Conservation (phyloP, 2,113 vertebrate genomes). For the Macaca mulatta region DNA sequence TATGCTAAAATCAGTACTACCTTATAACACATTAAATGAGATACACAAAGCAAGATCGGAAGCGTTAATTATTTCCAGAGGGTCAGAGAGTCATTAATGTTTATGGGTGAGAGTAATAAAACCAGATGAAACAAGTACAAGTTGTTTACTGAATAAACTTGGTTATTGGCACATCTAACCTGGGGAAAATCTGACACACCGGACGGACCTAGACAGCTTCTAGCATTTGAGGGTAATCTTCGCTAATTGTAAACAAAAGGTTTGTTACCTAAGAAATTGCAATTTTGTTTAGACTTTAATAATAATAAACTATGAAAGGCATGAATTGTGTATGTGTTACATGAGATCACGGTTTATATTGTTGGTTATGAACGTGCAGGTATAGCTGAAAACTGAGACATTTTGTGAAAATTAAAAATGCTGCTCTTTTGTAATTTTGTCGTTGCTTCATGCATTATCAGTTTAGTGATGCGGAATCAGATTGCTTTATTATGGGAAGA, state of each 20-base stretch:
- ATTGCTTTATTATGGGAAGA: slow-evolving; percentile 88
- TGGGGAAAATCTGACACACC: slow-evolving; percentile 88
- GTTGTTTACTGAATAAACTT: slow-evolving; percentile 85
- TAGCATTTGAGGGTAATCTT: slow-evolving; percentile 88
- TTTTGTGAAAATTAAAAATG: slow-evolving; percentile 88
- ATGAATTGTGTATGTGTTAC: slow-evolving; percentile 84
- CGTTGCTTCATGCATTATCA: slow-evolving; percentile 93
- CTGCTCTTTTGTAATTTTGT: slow-evolving; percentile 87
- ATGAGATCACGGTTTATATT: slow-evolving; percentile 86
- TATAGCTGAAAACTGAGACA: slow-evolving; percentile 86
- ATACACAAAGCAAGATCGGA: slow-evolving; percentile 85
- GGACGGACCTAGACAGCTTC: slow-evolving; percentile 89
- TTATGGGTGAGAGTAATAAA: slow-evolving; percentile 84
- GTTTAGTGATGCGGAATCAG: slow-evolving; percentile 88
- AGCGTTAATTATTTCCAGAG: slow-evolving; percentile 85
- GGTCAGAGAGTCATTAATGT: slow-evolving; percentile 81
- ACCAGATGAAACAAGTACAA: slow-evolving; percentile 86
- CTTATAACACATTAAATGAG: slow-evolving; percentile 83
- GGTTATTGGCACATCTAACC: slow-evolving; percentile 93
- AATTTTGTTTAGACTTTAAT: slow-evolving; percentile 83
- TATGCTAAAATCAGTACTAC: slow-evolving; percentile 84
- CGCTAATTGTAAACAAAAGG: slow-evolving; percentile 90
- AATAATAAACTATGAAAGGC: slow-evolving; percentile 85
- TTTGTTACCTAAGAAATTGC: slow-evolving; percentile 87
- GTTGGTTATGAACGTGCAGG: slow-evolving; percentile 88